phyloP scores from a whole-genome alignment of 2,113 vertebrate species.

The Malurus melanocephalus region DNA sequence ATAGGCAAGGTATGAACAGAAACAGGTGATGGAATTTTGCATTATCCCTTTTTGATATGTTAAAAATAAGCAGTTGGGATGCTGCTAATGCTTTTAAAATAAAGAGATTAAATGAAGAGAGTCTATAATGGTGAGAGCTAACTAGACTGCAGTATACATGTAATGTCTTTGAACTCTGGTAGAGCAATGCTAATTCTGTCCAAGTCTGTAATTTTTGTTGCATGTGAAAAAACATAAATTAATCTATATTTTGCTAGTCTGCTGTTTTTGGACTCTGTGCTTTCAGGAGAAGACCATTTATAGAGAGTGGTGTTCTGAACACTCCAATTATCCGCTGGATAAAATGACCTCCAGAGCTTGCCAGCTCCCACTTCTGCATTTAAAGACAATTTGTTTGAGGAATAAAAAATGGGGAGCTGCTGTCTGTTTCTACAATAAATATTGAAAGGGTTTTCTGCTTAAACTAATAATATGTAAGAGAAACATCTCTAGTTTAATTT shows the following conservation, averaged over 20 bases:
- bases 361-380: not conserved
- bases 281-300: not conserved
- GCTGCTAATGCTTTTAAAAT: not conserved
- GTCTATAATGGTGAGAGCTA: not conserved
- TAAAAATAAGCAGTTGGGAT: not conserved
- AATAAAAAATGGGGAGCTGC: not conserved
- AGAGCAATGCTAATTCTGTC: not conserved
- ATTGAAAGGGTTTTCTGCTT: constrained; percentile 5
- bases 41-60: not conserved
- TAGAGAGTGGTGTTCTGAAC: not conserved
- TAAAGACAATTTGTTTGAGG: not conserved
- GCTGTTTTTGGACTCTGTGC: not conserved
- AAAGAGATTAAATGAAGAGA: not conserved
- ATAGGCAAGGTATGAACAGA: not conserved
- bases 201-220: not conserved
- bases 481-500: constrained; percentile 10
- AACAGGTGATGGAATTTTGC: not conserved
- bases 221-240: not conserved
- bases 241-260: not conserved
- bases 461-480: constrained; percentile 18
- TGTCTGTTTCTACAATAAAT: constrained; percentile 30
- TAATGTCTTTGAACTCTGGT: not conserved
- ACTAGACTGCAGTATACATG: not conserved
- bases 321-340: not conserved
- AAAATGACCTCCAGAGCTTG: not conserved